phyloP scores from a whole-genome alignment of 1,140 invertebrate genomes.

The Neoseiulus cucumeris region DNA sequence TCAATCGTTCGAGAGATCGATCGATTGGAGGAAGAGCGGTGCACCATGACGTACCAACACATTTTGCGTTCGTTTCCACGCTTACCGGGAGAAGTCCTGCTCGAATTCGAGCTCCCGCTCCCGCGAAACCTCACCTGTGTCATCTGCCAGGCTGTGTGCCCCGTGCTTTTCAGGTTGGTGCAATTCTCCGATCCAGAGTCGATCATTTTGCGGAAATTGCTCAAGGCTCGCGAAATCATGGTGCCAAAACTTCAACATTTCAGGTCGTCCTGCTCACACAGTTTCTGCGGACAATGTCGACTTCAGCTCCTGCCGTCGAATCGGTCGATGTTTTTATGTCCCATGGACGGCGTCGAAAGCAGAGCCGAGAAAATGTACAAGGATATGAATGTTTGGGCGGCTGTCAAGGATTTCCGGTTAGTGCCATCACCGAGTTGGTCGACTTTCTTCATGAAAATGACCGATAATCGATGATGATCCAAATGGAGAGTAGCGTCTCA shows the following conservation, averaged over 20 bases:
- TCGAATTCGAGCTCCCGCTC: background rate
- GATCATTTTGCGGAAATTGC: no score
- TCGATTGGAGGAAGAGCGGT: background rate
- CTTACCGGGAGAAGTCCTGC: background rate
- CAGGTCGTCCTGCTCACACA: background rate
- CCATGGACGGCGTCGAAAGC: slow-evolving; percentile 2
- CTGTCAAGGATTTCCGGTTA: slow-evolving; percentile 1
- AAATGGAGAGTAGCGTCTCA: background rate
- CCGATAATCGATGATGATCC: background rate
- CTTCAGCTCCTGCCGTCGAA: slow-evolving; percentile 4
- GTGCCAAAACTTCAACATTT: no score
- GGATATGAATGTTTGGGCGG: background rate
- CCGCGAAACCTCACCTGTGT: background rate
- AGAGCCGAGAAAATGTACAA: slow-evolving; percentile 9
- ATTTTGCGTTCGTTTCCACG: slow-evolving; percentile 7
- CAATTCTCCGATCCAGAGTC: no score
- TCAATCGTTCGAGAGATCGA: no score
- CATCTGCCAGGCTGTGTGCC: background rate
- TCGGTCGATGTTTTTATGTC: slow-evolving; percentile 5
- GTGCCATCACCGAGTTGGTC: background rate
- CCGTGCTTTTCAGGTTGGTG: background rate
- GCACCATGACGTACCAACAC: slow-evolving; percentile 10
- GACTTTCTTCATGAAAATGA: background rate
- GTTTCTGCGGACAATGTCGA: slow-evolving; percentile 3
- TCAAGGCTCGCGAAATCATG: no score